A percentile compares a stretch with the other conserved stretches of the same genome.
Evolutionary conservation across 2,797 vertebrate genomes (phyloP).

Genomic region (Enteromius thamalakanensis): DNA sequence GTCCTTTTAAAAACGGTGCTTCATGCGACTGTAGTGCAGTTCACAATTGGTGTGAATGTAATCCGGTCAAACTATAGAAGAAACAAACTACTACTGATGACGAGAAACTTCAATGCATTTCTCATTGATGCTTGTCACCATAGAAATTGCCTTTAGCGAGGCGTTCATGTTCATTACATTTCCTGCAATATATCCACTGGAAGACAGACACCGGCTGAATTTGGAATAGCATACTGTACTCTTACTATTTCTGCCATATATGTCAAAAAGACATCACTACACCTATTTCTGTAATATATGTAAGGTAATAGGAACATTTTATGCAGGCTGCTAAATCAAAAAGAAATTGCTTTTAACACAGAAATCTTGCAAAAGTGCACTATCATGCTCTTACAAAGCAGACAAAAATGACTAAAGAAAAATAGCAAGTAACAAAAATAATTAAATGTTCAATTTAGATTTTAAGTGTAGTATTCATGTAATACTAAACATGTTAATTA

Average conservation of each 20-base stretch:
- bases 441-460: not conserved
- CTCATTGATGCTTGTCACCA: not conserved
- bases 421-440: not conserved
- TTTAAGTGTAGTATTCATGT: not conserved
- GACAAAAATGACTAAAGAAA: not conserved
- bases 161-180: not conserved
- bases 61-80: not conserved
- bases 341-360: not conserved
- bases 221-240: not conserved
- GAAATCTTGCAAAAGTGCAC: not conserved
- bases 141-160: slow-evolving; percentile 1
- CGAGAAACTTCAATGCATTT: not conserved
- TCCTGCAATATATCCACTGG: not conserved
- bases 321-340: not conserved
- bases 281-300: not conserved
- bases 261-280: not conserved
- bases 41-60: not conserved
- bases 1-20: not conserved
- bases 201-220: not conserved
- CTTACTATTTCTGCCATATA: not conserved
- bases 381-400: not conserved
- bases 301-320: not conserved
- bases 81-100: not conserved
- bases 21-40: not conserved
- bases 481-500: not conserved